These are phyloP conservation scores for Mythimna loreyi DNA, from an alignment of 2,888 invertebrate genomes.

Conservation along the genomic window DNA sequence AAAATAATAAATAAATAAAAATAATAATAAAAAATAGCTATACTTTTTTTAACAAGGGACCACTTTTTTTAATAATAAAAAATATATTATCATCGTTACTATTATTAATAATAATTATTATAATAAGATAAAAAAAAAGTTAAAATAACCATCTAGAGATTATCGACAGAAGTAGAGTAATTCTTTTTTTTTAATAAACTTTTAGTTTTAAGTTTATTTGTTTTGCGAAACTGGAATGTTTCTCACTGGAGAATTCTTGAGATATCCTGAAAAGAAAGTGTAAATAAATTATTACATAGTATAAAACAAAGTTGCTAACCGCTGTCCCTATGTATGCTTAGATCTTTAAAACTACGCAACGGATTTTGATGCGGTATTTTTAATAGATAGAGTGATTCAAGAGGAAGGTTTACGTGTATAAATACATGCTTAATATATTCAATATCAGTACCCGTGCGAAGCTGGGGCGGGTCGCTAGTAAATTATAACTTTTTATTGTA, in stretches of 20 bases:
- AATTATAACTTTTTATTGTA: no score
- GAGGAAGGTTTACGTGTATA: no score
- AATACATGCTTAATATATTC: no score
- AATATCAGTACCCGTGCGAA: no score
- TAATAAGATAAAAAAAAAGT: conserved; percentile 64
- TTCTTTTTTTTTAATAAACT: conserved; percentile 58
- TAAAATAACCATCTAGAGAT: conserved; percentile 81
- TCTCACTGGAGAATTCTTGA: conserved; percentile 87
- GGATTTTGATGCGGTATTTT: no score
- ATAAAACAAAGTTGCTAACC: no score
- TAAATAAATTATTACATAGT: not conserved
- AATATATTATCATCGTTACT: conserved; percentile 65
- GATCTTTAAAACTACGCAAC: no score
- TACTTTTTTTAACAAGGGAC: conserved; percentile 48
- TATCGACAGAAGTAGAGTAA: conserved; percentile 81
- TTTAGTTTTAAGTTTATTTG: conserved; percentile 34
- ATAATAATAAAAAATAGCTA: conserved; percentile 47
- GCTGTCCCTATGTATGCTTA: no score
- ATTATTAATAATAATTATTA: conserved; percentile 51
- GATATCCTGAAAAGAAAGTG: conserved; percentile 80
- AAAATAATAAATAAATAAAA: conserved; percentile 53
- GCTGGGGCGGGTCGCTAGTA: no score
- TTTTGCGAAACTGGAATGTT: conserved; percentile 82
- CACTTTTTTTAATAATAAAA: conserved; percentile 57
- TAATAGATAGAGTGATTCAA: no score